Evolutionary conservation across 2,888 invertebrate genomes (phyloP), one percentile per base, ranked within the genome.

Genomic region (Trachelus tabidus): DNA sequence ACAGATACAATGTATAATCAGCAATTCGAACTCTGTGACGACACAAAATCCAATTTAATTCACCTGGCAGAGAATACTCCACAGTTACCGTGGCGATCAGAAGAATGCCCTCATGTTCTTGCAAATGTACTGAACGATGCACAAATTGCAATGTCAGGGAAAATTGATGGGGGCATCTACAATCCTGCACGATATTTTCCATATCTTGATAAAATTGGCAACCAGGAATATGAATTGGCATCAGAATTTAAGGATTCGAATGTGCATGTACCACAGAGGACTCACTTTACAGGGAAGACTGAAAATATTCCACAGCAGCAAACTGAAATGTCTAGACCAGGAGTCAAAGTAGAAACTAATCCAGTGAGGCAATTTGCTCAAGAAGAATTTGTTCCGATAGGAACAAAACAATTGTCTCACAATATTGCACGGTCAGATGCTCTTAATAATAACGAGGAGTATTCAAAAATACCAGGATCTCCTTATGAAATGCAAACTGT

Each of bases 61-160:
- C 78, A 78, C 33, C 31, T 75, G 6, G 23, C 73, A 11, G 78
- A 76, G 4, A 78, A 68, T 68, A 75, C 68, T 68, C 34, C 15
- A 4, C 33, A 71, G 31, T 33, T 34, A 4, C 34, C 75, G n/a
- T 56, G 56, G 56, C 73, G 35, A 31, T 76, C 81, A 73, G 85
- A 82, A 33, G 81, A 85, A 73, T 88, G 88, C 80, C 86, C 87
- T 75, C 83, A 81, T 75, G 81, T 80, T 3, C 73, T 88, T 9
- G 78, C 82, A 34, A 87, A 85, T 73, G 78, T 85, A 37, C 76
- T 80, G 12, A 81, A 81, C 37, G 80, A 84, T n/a, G 76, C 76
- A 3, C 80, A 81, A 77, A 33, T 85, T 4, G 80, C 83, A 34
- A 78, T 83, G 35, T 78, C 84, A 6, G 78, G 77, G 33, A 34